Conservation (phyloP, 1,140 invertebrate species). For the Vanessa atalanta region DNA sequence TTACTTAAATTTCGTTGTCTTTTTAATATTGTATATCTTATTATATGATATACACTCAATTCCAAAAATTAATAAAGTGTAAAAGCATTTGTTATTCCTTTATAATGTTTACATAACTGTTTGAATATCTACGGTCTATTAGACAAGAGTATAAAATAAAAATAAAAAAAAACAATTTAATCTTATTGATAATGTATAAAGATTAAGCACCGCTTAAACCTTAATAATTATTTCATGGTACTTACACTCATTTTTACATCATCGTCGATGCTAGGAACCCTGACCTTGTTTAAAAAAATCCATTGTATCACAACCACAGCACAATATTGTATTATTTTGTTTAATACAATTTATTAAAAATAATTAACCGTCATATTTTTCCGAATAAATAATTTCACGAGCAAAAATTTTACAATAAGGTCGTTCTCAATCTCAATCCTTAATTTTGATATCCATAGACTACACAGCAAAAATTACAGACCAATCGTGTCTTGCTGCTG, state of each 20-base stretch:
- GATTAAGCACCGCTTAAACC: background rate
- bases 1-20: no score
- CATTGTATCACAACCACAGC: conserved; percentile 32
- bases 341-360: background rate
- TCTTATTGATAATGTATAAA: background rate
- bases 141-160: background rate
- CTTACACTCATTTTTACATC: conserved; percentile 69
- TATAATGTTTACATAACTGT: conserved; percentile 13
- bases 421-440: background rate
- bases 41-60: background rate
- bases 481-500: background rate
- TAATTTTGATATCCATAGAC: conserved; percentile 12
- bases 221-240: conserved; percentile 28
- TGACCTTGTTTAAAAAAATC: conserved; percentile 51
- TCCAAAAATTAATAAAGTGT: background rate
- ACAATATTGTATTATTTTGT: background rate
- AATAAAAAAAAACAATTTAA: background rate
- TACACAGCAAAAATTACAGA: conserved; percentile 1
- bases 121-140: background rate
- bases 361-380: background rate
- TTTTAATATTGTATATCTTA: no score
- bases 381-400: conserved; percentile 2
- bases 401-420: conserved; percentile 7
- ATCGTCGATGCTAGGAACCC: conserved; percentile 52
- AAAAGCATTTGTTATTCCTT: background rate